Conservation (phyloP, 2,113 vertebrate species). For the Lampris incognitus region DNA sequence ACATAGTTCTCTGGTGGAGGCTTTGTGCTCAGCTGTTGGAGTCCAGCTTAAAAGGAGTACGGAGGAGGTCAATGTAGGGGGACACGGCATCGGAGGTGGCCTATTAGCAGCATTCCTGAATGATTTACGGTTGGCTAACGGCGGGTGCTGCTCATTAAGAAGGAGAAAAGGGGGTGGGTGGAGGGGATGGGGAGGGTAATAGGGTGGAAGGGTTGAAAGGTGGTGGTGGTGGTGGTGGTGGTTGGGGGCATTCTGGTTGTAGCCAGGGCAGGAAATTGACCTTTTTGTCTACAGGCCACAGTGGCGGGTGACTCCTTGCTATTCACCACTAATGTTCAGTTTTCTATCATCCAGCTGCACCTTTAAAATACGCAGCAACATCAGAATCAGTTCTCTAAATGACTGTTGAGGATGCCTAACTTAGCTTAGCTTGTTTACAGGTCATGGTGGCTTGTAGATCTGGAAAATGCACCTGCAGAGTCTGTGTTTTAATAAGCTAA, state of each 20-base stretch:
- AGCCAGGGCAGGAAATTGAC: not conserved
- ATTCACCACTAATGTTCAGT: too few species aligned
- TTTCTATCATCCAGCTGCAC: too few species aligned
- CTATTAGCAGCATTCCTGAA: conserved; percentile 52
- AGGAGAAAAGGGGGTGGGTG: not conserved
- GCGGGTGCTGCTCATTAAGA: conserved; percentile 41
- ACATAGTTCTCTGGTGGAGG: too few species aligned
- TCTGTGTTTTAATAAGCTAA: too few species aligned
- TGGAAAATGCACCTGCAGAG: too few species aligned
- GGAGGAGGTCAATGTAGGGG: not conserved
- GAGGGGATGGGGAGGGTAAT: not conserved
- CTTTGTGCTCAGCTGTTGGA: too few species aligned
- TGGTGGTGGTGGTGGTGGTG: not conserved
- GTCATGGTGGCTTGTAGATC: too few species aligned
- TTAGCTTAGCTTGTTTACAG: too few species aligned
- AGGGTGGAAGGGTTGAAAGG: not conserved
- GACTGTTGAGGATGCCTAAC: too few species aligned
- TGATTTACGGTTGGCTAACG: conserved; percentile 56
- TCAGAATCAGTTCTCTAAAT: too few species aligned
- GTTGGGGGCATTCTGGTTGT: not conserved
- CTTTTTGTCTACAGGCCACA: not conserved
- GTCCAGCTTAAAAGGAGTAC: not conserved
- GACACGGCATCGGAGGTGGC: conserved; percentile 4
- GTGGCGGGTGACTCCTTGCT: not conserved
- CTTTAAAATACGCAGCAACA: too few species aligned